Base-by-base conservation (phyloP, 2,797 vertebrate genomes). In the Lacerta bilineata region DNA sequence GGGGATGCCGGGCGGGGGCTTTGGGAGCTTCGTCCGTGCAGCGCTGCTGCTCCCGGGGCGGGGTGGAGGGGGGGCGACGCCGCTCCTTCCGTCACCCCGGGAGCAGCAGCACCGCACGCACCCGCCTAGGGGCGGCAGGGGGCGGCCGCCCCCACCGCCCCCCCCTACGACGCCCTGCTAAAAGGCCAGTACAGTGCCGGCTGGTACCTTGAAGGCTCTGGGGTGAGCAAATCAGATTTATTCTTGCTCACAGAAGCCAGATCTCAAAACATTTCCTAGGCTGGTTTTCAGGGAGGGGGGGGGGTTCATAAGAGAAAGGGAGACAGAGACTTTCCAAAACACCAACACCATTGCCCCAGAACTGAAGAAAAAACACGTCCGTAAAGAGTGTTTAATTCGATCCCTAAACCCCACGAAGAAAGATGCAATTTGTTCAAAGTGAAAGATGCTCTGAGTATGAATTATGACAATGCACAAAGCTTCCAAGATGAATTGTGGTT, bases 171-270 rank as follows among this genome's bases (percentile, higher is more conserved):
- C n/a, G n/a, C n/a, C n/a, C n/a, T n/a, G n/a, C 90, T 88, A 79
- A 80, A 74, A 88, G 90, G 87, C 75, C 74, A 36, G 68, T 9
- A 20, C 50, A 71, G 74, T 36, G 50, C 41, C 13, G 17, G 64
- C 4, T 20, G 17, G 36, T 29, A 8, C 78, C 72, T 76, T 27
- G 15, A 75, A 25, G n/a, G 43, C 11, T 18, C 2, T 10, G 13
- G 9, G 29, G 6, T 8, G n/a, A 27, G 4, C 10, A 39, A 10
- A 13, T 27, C 5, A n/a, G 39, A 4, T 43, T 72, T 36, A 10
- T 64, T 80, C 46, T 66, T 59, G 33, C 27, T 77, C 25, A 25
- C 5, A 15, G 10, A 25, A 39, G 61, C 33, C 23, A 55, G 50
- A 55, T 15, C 50, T 55, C 10, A 39, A 46, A 7, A 5, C 81